Conservation (phyloP, 2,888 invertebrate genomes). For the Tiliacea aurago region DNA sequence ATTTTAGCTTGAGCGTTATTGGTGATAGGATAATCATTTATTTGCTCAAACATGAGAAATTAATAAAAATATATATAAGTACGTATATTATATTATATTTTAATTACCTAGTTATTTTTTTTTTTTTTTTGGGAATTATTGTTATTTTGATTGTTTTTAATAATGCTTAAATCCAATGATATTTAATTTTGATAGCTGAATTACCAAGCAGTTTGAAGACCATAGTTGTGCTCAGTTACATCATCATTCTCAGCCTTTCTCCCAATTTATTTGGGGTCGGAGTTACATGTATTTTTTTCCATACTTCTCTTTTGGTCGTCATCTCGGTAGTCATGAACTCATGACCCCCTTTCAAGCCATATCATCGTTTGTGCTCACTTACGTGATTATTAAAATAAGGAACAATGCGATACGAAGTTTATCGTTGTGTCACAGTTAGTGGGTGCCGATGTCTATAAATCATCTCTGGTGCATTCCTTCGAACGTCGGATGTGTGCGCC, state of each 20-base stretch:
- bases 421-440: slow-evolving; percentile 16
- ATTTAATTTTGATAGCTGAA: not conserved
- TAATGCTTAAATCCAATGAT: no score
- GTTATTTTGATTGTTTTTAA: not conserved
- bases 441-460: slow-evolving; percentile 38
- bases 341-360: not conserved
- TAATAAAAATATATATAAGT: no score
- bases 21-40: no score
- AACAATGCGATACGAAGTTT: slow-evolving; percentile 15
- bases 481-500: slow-evolving; percentile 62
- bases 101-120: no score
- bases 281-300: not conserved
- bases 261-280: not conserved
- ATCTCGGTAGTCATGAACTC: not conserved
- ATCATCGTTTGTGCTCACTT: not conserved
- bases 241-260: not conserved
- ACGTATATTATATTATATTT: no score
- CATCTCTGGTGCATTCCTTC: slow-evolving; percentile 23
- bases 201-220: not conserved
- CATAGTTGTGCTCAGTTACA: not conserved
- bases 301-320: not conserved
- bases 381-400: slow-evolving; percentile 12
- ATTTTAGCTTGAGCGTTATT: not conserved
- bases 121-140: not conserved
- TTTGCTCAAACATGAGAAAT: no score